A percentile compares a stretch with the other conserved stretches of the same genome.
Conservation (phyloP, 1,140 invertebrate genomes). For the Penaeus vannamei region DNA sequence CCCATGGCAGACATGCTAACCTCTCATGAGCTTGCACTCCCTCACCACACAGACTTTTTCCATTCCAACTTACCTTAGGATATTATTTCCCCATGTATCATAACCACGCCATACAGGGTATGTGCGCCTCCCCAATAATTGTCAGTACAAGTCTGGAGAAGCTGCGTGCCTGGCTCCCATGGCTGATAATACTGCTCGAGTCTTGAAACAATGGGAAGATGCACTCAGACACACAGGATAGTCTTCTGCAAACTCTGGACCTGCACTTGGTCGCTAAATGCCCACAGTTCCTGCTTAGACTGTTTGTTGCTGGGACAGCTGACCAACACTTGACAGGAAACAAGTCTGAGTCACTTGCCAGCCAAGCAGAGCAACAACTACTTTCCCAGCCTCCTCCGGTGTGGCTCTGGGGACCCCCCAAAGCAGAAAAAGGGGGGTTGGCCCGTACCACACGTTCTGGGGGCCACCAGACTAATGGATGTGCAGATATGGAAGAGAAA, state of each 20-base stretch:
- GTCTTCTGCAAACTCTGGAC: too few relatives aligned
- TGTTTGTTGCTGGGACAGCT: too few relatives aligned
- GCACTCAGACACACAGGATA: too few relatives aligned
- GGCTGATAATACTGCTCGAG: constrained; percentile 40
- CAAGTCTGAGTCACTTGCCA: neutral
- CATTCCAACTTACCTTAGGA: constrained; percentile 20
- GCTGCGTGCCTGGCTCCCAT: constrained; percentile 38
- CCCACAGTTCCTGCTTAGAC: too few relatives aligned
- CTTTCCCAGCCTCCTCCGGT: constrained; percentile 37
- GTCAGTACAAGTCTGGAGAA: constrained; percentile 48
- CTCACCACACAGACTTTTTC: too few relatives aligned
- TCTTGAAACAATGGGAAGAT: neutral
- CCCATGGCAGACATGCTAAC: too few relatives aligned
- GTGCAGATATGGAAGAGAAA: neutral
- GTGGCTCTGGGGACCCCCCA: constrained; percentile 61
- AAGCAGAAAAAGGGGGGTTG: constrained; percentile 48
- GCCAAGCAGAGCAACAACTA: constrained; percentile 11
- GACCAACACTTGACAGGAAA: too few relatives aligned
- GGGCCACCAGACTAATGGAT: constrained; percentile 45
- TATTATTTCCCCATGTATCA: constrained; percentile 57
- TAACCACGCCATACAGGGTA: constrained; percentile 64
- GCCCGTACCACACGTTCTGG: constrained; percentile 56
- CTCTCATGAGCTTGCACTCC: too few relatives aligned
- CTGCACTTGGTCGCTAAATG: too few relatives aligned
- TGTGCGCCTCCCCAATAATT: constrained; percentile 60